Evolutionary conservation across 37 sponge, comb jelly and placozoan species (phyloP), one percentile per base, ranked within the genome.

Genomic region (Ephydatia muelleri): DNA sequence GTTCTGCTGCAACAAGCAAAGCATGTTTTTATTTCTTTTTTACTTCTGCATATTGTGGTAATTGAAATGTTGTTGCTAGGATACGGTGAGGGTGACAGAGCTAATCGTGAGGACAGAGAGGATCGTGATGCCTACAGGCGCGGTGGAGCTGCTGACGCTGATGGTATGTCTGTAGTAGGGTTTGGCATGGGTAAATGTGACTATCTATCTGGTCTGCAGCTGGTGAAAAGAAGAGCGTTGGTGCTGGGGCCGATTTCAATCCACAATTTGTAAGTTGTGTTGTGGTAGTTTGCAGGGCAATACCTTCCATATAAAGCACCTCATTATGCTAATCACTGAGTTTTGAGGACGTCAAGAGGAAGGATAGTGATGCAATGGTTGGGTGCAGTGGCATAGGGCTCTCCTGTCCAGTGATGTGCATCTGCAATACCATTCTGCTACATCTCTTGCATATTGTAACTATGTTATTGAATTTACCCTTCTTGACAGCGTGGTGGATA

Each of bases 101-200:
- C 75, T 29, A 65, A 37, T 9, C 28, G 89, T 26, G 93, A 92
- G 13, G 93, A 93, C 34, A 85, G 88, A 77, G 86, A 86, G 25
- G 93, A 88, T 34, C 76, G 93, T 38, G 93, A 93, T 16, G 69
- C 79, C 2, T 93, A 93, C 76, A 85, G 93, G 69, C 79, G 85
- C 38, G 79, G 65, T 12, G 35, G 27, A 6, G 21, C 66, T 3
- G 80, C 80, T 21, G 40, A 69, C 4, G 26, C 4, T 6, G 69
- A 68, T 68, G 26, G 69, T 29, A 29, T 68, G 26, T 68, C 2
- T 68, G 26, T 28, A 65, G 19, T 65, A 65, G 19, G 66, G 19
- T 65, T 65, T 68, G 3, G 11, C 26, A 28, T 8, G 5, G 5
- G 5, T 43, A 3, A 3, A 43, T 43, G 6, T 3, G 43, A 69